phyloP scores from a whole-genome alignment of 2,113 vertebrate species.

The Arenaria interpres region DNA sequence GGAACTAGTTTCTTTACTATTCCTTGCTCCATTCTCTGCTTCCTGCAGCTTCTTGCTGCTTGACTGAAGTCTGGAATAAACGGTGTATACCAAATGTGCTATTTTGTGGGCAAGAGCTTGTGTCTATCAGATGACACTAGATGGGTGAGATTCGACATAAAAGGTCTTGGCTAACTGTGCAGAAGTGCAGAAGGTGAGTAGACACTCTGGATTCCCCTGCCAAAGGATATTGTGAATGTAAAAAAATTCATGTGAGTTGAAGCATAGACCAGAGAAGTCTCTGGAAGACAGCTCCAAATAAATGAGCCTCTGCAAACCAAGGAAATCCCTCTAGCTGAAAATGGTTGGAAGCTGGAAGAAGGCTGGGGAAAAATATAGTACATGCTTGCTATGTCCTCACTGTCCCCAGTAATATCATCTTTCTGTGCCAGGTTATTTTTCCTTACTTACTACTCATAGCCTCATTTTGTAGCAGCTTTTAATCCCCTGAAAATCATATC shows the following conservation, averaged over 20 bases:
- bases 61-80: neutral
- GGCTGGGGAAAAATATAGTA: neutral
- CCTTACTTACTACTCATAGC: neutral
- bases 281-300: neutral
- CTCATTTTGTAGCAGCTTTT: neutral
- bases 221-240: neutral
- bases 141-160: neutral
- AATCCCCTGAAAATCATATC: rapidly evolving
- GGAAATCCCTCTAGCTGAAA: neutral
- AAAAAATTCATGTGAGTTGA: neutral
- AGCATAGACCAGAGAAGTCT: neutral
- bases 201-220: neutral
- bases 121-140: neutral
- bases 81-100: neutral
- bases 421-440: neutral
- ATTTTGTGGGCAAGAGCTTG: neutral
- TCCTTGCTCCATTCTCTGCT: neutral
- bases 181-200: neutral
- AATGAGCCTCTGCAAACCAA: neutral
- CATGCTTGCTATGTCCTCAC: neutral
- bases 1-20: neutral
- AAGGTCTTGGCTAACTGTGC: neutral
- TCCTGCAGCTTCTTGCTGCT: neutral
- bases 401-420: neutral
- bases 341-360: neutral